These are phyloP conservation scores for Pollachius pollachius DNA, from an alignment of 2,113 vertebrate species.

Conservation along the genomic window DNA sequence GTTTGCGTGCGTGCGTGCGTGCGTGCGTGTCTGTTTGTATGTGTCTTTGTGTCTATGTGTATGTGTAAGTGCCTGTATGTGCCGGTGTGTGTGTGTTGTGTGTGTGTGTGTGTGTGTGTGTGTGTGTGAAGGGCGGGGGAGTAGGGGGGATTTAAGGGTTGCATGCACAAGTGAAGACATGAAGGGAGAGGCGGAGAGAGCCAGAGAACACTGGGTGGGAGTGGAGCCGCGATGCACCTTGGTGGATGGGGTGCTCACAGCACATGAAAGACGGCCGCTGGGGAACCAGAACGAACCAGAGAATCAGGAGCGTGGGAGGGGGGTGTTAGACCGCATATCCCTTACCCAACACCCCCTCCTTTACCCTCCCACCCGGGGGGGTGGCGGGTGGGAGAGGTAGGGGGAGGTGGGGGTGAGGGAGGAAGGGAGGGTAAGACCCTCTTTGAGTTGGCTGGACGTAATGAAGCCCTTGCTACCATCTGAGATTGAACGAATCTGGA, in stretches of 20 bases:
- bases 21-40: too few relatives aligned
- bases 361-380: too few relatives aligned
- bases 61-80: too few relatives aligned
- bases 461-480: too few relatives aligned
- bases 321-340: too few relatives aligned
- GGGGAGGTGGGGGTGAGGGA: neutral
- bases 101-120: too few relatives aligned
- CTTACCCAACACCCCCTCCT: too few relatives aligned
- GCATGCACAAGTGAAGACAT: neutral
- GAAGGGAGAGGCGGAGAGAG: neutral
- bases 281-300: neutral
- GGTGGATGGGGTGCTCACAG: conserved; percentile 43
- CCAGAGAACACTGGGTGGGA: neutral
- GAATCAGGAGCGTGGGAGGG: too few relatives aligned
- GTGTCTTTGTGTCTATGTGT: too few relatives aligned
- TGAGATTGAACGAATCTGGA: too few relatives aligned
- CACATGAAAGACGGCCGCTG: conserved; percentile 30
- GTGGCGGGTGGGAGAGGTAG: neutral
- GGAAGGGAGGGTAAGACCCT: neutral
- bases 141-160: neutral
- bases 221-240: neutral
- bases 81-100: too few relatives aligned
- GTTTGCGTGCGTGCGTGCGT: too few relatives aligned
- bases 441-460: neutral
- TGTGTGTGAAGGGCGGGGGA: neutral